These are phyloP conservation scores for Neotoma lepida DNA, from an alignment of 2,113 vertebrate species.

Conservation along the genomic window DNA sequence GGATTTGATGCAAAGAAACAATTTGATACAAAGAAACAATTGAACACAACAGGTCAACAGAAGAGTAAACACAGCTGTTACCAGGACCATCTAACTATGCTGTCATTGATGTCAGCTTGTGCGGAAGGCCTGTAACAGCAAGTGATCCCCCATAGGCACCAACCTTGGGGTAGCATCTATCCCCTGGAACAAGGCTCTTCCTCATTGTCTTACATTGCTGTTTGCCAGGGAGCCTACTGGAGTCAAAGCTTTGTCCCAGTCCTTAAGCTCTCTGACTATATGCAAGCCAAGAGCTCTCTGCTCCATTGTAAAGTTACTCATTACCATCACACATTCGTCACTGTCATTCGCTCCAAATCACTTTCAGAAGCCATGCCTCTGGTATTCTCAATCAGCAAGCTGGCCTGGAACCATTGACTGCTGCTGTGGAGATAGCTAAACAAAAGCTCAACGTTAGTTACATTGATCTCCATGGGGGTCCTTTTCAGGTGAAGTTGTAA, in stretches of 20 bases:
- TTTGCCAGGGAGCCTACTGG: neutral
- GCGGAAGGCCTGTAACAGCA: neutral
- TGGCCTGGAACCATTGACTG: neutral
- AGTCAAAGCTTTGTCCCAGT: neutral
- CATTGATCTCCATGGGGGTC: neutral
- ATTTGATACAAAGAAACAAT: neutral
- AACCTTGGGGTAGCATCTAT: neutral
- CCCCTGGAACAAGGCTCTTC: neutral
- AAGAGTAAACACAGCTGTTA: neutral
- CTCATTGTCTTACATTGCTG: neutral
- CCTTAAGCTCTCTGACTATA: neutral
- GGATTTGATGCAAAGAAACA: neutral
- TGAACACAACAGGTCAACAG: neutral
- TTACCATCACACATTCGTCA: constrained; percentile 57
- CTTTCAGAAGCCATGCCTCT: constrained; percentile 22
- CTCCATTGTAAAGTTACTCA: constrained; percentile 46
- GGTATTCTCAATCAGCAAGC: constrained; percentile 31
- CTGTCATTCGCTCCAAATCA: constrained; percentile 9
- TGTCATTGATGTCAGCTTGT: neutral
- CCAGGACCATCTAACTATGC: no score
- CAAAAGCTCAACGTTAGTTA: neutral
- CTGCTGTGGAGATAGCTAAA: neutral
- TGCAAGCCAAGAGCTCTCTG: neutral
- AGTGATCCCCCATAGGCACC: neutral
- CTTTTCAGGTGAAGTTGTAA: constrained; percentile 1